Conservation (phyloP, 2,113 vertebrate genomes). For the Macquaria australasica region DNA sequence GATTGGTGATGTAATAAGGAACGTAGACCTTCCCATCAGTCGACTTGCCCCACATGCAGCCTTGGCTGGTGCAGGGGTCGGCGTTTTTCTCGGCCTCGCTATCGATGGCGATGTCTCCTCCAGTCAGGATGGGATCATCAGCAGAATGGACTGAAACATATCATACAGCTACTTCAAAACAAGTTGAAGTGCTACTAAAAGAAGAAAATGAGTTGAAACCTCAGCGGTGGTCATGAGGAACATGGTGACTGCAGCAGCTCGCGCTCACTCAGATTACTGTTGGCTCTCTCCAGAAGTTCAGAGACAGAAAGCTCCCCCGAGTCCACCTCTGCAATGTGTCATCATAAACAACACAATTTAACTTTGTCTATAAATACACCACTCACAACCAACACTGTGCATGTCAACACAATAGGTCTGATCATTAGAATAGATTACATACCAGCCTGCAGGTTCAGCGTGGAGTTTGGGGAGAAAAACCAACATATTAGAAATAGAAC, state of each 20-base stretch:
- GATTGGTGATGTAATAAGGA: slow-evolving; percentile 73
- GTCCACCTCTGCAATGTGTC: slow-evolving; percentile 19
- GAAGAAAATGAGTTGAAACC: background rate
- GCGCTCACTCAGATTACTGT: slow-evolving; percentile 58
- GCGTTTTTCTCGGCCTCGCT: slow-evolving; percentile 66
- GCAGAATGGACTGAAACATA: slow-evolving; percentile 39
- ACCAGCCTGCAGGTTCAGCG: slow-evolving; percentile 20
- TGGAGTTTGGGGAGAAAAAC: too few relatives aligned
- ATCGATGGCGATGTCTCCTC: slow-evolving; percentile 65
- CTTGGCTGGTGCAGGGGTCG: slow-evolving; percentile 70
- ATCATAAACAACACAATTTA: slow-evolving; percentile 27
- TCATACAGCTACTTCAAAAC: background rate
- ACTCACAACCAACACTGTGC: background rate
- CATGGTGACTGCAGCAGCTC: slow-evolving; percentile 10
- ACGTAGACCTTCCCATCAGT: slow-evolving; percentile 73
- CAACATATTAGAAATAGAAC: background rate
- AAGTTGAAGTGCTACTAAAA: background rate
- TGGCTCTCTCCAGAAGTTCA: slow-evolving; percentile 67
- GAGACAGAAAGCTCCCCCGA: slow-evolving; percentile 56
- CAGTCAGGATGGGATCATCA: slow-evolving; percentile 38
- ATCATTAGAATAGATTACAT: background rate
- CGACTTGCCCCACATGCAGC: slow-evolving; percentile 68
- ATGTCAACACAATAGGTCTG: background rate
- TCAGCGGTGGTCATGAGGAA: background rate
- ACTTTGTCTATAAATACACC: background rate